Conservation (phyloP, 1,140 invertebrate species). For the Ladona fulva region DNA sequence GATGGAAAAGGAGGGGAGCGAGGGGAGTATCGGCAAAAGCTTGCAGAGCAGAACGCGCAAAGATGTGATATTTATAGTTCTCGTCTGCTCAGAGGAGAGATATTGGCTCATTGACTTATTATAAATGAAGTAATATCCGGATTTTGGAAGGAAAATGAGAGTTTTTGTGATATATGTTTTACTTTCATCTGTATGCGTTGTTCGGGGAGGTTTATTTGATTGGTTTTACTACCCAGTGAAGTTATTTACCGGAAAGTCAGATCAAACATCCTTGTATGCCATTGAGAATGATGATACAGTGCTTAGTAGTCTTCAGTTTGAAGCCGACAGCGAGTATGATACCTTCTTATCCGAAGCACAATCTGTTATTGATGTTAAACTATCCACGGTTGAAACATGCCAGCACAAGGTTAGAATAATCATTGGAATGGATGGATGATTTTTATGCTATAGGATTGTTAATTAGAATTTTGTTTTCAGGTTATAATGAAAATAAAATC, state of each 20-base stretch:
- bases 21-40: too few species aligned
- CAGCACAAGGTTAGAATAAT: background rate
- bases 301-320: background rate
- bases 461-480: slow-evolving; percentile 31
- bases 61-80: too few species aligned
- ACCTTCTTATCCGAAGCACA: background rate
- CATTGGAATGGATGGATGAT: too few species aligned
- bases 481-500: slow-evolving; percentile 48
- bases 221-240: background rate
- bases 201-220: background rate
- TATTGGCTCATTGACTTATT: too few species aligned
- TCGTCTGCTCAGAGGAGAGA: too few species aligned
- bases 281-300: background rate
- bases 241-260: background rate
- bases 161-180: background rate
- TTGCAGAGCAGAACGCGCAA: too few species aligned
- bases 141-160: background rate
- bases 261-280: background rate
- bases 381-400: background rate
- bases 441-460: too few species aligned
- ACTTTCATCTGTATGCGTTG: background rate
- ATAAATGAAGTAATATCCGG: background rate
- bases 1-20: too few species aligned
- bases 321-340: background rate
- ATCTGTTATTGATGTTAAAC: background rate